Conservation (phyloP, 2,797 vertebrate species). For the Diplodus puntazzo region DNA sequence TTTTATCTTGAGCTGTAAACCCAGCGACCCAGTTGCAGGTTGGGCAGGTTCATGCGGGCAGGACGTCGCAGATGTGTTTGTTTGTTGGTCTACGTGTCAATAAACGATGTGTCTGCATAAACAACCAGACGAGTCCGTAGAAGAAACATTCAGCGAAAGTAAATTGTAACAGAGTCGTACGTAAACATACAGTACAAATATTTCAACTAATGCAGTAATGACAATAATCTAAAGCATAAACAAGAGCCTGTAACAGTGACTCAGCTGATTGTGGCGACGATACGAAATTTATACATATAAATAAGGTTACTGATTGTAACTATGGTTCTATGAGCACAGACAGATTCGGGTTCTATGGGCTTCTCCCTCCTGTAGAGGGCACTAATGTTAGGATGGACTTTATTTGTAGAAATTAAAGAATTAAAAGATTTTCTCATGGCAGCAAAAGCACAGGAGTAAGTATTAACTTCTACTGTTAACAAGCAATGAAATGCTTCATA, state of each 20-base stretch:
- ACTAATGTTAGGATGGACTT: background rate
- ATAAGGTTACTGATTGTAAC: background rate
- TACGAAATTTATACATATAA: background rate
- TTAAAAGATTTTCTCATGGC: background rate
- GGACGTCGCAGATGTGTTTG: slow-evolving; percentile 23
- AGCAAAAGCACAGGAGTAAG: too few relatives aligned
- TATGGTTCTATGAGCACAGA: background rate
- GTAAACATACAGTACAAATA: slow-evolving; percentile 13
- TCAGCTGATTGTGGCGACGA: background rate
- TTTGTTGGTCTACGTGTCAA: slow-evolving; percentile 30
- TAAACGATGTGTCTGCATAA: background rate
- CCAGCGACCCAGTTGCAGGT: slow-evolving; percentile 40
- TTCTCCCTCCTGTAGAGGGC: background rate
- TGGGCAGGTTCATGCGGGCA: slow-evolving; percentile 1
- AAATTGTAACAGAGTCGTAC: background rate
- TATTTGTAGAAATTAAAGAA: too few relatives aligned
- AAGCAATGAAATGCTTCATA: too few relatives aligned
- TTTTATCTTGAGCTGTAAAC: slow-evolving; percentile 39
- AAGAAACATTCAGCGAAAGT: slow-evolving; percentile 10
- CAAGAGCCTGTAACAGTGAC: background rate
- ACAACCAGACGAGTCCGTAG: background rate
- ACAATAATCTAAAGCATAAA: background rate
- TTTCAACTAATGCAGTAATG: background rate
- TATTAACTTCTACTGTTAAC: too few relatives aligned
- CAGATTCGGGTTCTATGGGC: background rate